A percentile compares a stretch with the other conserved stretches of the same genome.
Evolutionary conservation across 1,140 invertebrate species (phyloP).

Genomic region (Meteorus sp.): DNA sequence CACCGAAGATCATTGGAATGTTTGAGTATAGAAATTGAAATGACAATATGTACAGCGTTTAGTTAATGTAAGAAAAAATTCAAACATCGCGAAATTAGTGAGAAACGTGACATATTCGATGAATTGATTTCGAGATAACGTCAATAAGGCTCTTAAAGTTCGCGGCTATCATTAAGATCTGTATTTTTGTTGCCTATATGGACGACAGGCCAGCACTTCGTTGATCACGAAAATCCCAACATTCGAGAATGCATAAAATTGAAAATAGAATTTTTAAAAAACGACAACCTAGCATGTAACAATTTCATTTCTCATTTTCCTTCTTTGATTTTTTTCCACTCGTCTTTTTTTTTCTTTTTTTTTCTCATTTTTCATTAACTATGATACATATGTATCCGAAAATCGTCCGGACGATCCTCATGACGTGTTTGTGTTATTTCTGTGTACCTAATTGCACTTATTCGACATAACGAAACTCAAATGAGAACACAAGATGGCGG

Average conservation of each 20-base stretch:
- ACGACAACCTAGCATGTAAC: constrained; percentile 57
- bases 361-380: constrained; percentile 19
- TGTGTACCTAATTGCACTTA: constrained; percentile 60
- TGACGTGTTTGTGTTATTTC: constrained; percentile 31
- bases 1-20: no score
- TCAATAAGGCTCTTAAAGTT: no score
- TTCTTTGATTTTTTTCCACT: constrained; percentile 21
- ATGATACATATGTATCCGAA: constrained; percentile 25
- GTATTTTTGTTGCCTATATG: constrained; percentile 39
- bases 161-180: constrained; percentile 25
- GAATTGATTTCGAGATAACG: constrained; percentile 15
- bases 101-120: no score
- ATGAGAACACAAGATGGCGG: constrained; percentile 56
- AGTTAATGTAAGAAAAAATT: no score
- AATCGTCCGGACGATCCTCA: constrained; percentile 22
- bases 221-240: constrained; percentile 60
- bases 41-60: no score
- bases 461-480: constrained; percentile 57
- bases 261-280: constrained; percentile 58
- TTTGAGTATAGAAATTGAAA: no score
- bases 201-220: constrained; percentile 60
- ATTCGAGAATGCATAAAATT: constrained; percentile 57
- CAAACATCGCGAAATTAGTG: no score
- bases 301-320: constrained; percentile 44
- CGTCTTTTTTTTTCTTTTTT: constrained; percentile 29